Evolutionary conservation across 23 tunicate species (phyloP), one percentile per base, ranked within the genome.

Genomic region (Corella eumyota): DNA sequence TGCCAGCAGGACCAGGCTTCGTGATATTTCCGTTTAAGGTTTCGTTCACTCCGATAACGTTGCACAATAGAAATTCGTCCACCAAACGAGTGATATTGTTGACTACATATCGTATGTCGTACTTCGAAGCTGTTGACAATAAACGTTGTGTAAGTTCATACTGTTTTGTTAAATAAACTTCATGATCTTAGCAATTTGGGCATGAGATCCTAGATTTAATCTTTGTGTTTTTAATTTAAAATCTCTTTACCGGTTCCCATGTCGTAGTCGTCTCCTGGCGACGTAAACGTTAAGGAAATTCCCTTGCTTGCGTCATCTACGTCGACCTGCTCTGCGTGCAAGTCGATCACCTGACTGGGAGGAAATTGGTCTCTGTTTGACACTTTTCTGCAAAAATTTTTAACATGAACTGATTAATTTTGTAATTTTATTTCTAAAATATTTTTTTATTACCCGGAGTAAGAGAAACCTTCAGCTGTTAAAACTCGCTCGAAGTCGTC

Each of bases 251-350:
- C 90, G 11, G 54, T 71, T 21, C 78, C 90, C 24, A n/a, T 50
- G 58, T 80, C 90, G 26, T 27, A 80, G 40, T 80, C 78, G 49
- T 56, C 44, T n/a, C 90, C 90, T 23, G 90, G 90, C 32, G 90
- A 78, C 26, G 90, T 71, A 60, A 80, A 80, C 20, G 20, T 36
- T 25, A 80, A 11, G 35, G 22, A n/a, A 1, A 80, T 45, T 4
- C 77, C 69, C 3, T 36, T 24, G n/a, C 36, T 34, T 0, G 1
- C 32, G 28, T 23, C 30, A 4, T 44, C 4, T 11, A 64, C 51
- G 31, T 80, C 78, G 26, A 11, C 21, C 31, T 71, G 78, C 30
- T 46, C 55, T 1, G 28, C 66, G 2, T 45, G 20, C 37, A 80
- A 49, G 33, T 80, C 78, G 6, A 62, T 45, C 23, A 80, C 48